Percentiles rank a stretch among this genome's conserved stretches.
Conservation (phyloP, 1,140 invertebrate genomes). For the Drosophila bocki region DNA sequence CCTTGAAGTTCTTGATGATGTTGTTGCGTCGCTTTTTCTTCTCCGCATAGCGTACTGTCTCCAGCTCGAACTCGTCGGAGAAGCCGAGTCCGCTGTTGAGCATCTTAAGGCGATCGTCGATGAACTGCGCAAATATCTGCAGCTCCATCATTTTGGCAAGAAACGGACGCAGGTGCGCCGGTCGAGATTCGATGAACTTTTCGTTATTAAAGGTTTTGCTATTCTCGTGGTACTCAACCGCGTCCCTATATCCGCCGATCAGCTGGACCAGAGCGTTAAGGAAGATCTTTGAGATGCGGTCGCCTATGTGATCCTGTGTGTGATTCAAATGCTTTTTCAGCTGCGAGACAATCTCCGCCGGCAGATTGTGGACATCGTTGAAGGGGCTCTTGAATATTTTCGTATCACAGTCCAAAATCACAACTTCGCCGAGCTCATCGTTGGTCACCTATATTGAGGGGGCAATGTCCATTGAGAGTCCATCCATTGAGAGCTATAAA, state of each 20-base stretch:
- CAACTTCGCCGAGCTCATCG: constrained; percentile 95
- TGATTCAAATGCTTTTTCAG: constrained; percentile 88
- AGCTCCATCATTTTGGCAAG: constrained; percentile 95
- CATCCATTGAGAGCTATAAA: neutral
- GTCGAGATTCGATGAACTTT: constrained; percentile 94
- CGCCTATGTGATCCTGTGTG: constrained; percentile 89
- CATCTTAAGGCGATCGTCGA: constrained; percentile 95
- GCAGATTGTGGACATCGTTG: constrained; percentile 94
- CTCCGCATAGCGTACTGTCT: constrained; percentile 94
- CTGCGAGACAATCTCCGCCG: constrained; percentile 91
- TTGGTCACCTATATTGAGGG: constrained; percentile 88
- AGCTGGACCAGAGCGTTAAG: constrained; percentile 94
- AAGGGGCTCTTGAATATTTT: constrained; percentile 94
- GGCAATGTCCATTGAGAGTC: constrained; percentile 81
- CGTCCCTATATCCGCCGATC: constrained; percentile 97
- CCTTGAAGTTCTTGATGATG: constrained; percentile 92
- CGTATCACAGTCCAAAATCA: constrained; percentile 95
- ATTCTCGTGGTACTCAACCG: constrained; percentile 90
- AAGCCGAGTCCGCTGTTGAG: constrained; percentile 95
- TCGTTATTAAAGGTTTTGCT: constrained; percentile 94
- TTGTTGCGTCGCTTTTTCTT: constrained; percentile 93
- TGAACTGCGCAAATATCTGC: constrained; percentile 98
- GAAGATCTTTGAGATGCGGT: constrained; percentile 96
- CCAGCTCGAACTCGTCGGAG: constrained; percentile 97
- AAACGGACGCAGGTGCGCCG: constrained; percentile 93